These are phyloP conservation scores for Trissonchulus sp. DNA, from an alignment of 2,888 invertebrate species.

Conservation along the genomic window DNA sequence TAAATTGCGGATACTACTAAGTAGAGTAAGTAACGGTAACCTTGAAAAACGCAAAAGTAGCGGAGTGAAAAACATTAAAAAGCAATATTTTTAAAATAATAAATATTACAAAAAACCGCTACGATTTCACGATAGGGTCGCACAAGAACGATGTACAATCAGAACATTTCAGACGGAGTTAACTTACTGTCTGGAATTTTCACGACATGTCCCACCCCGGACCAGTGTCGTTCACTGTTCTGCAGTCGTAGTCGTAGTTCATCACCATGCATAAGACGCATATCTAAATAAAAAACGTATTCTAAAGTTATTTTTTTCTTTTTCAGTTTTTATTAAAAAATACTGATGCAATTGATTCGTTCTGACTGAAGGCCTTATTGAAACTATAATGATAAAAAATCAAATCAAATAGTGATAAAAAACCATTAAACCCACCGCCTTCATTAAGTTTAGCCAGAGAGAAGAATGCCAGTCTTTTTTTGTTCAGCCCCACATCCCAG, in stretches of 20 bases:
- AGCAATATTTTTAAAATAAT: background rate
- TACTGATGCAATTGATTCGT: too few species aligned
- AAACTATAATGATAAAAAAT: too few species aligned
- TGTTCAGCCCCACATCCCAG: conserved; percentile 97
- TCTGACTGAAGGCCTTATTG: too few species aligned
- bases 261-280: conserved; percentile 99
- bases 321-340: too few species aligned
- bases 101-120: background rate
- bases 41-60: too few species aligned
- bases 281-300: conserved; percentile 61
- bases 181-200: conserved; percentile 60
- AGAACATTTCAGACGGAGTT: too few species aligned
- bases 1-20: too few species aligned
- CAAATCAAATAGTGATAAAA: too few species aligned
- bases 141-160: too few species aligned
- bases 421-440: conserved; percentile 54
- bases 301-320: too few species aligned
- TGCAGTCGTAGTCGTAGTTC: conserved; percentile 76
- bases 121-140: too few species aligned
- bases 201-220: conserved; percentile 95
- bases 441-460: conserved; percentile 93
- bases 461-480: conserved; percentile 95
- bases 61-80: conserved; percentile 17
- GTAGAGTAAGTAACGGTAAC: too few species aligned
- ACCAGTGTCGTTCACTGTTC: conserved; percentile 63